A percentile compares a stretch with the other conserved stretches of the same genome.
Evolutionary conservation across 2,797 vertebrate species (phyloP).

Genomic region (Pogoniulus pusillus): DNA sequence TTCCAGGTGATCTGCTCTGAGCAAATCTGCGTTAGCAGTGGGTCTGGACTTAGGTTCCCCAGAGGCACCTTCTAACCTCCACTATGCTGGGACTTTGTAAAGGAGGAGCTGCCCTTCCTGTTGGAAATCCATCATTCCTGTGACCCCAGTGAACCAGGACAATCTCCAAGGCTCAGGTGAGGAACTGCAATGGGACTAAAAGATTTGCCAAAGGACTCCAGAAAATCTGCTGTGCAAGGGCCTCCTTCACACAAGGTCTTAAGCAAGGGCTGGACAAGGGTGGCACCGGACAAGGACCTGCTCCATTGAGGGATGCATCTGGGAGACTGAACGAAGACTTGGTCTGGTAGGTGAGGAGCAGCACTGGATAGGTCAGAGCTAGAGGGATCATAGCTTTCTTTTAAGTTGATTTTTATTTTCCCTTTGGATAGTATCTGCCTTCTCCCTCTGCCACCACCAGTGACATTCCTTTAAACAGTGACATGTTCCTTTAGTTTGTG

Average conservation of each 20-base stretch:
- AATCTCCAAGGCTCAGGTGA: background rate
- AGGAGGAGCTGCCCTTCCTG: background rate
- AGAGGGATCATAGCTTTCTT: background rate
- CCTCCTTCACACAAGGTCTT: background rate
- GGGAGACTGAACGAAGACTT: background rate
- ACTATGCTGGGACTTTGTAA: background rate
- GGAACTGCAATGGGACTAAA: background rate
- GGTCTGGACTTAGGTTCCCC: too few species aligned
- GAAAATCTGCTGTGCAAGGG: background rate
- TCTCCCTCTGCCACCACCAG: background rate
- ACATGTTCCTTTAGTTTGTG: background rate
- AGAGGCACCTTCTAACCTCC: too few species aligned
- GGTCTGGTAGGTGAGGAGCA: background rate
- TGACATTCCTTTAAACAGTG: background rate
- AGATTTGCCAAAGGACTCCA: background rate
- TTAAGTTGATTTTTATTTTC: background rate
- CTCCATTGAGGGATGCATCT: background rate
- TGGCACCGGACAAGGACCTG: rapidly evolving
- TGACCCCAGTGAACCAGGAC: background rate
- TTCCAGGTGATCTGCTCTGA: too few species aligned
- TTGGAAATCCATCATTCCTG: rapidly evolving
- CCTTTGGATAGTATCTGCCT: background rate
- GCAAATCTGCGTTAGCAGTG: too few species aligned
- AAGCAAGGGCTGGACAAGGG: background rate
- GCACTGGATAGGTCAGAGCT: background rate